Evolutionary conservation across 2,113 vertebrate genomes (phyloP).

Genomic region (Bostrychus sinensis): DNA sequence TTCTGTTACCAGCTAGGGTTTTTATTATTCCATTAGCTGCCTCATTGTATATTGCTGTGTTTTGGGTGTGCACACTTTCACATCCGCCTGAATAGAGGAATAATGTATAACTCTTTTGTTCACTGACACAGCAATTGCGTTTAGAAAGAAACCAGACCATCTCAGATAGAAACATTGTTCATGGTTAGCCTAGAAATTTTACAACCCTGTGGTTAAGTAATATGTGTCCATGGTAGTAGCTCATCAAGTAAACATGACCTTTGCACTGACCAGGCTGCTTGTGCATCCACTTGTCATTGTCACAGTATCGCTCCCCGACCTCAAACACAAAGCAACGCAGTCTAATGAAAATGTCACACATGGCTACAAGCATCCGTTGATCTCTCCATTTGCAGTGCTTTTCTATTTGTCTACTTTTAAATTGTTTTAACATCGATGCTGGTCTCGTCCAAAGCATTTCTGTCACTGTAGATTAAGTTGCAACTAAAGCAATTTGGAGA

Average conservation of each 20-base stretch:
- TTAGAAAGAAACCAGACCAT: slow-evolving; percentile 1
- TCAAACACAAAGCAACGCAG: slow-evolving; percentile 10
- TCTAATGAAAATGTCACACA: slow-evolving; percentile 43
- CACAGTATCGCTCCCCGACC: neutral
- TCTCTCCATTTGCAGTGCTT: neutral
- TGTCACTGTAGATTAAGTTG: slow-evolving; percentile 34
- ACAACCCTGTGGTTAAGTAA: neutral
- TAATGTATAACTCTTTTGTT: neutral
- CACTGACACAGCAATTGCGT: slow-evolving; percentile 20
- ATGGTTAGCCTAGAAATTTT: neutral
- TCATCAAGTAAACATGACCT: neutral
- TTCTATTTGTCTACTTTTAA: slow-evolving; percentile 23
- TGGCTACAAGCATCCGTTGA: slow-evolving; percentile 22
- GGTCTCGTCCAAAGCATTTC: slow-evolving; percentile 13
- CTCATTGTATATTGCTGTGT: slow-evolving; percentile 7
- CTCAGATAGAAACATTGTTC: neutral
- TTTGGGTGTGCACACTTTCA: slow-evolving; percentile 9
- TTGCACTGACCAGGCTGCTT: neutral
- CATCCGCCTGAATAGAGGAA: neutral
- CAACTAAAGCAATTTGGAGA: slow-evolving; percentile 13
- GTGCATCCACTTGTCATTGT: slow-evolving; percentile 6
- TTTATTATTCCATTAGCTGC: slow-evolving; percentile 26
- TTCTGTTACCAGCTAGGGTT: slow-evolving; percentile 27
- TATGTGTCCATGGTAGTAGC: neutral
- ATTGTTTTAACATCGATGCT: slow-evolving; percentile 45